A percentile compares a stretch with the other conserved stretches of the same genome.
Conservation (phyloP, 2,888 invertebrate species). For the Galeruca laticollis region DNA sequence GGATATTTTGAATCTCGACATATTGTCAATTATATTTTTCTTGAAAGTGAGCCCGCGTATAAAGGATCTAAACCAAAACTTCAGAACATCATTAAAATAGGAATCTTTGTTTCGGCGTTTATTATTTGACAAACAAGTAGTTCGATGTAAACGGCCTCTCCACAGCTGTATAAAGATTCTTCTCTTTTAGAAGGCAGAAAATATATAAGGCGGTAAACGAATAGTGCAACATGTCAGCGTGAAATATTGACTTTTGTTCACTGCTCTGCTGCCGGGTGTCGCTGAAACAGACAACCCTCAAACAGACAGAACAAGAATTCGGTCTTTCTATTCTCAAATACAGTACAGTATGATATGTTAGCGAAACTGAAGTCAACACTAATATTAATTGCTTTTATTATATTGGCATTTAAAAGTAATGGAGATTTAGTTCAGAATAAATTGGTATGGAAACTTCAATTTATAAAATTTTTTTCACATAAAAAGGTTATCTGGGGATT, state of each 20-base stretch:
- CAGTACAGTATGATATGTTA: slow-evolving; percentile 22
- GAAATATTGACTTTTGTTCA: slow-evolving; percentile 56
- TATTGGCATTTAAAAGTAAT: too few relatives aligned
- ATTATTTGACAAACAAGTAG: slow-evolving; percentile 29
- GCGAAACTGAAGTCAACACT: background rate
- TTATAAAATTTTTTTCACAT: too few relatives aligned
- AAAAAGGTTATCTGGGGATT: too few relatives aligned
- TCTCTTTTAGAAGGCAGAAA: slow-evolving; percentile 50
- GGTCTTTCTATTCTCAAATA: slow-evolving; percentile 29
- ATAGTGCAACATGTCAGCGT: slow-evolving; percentile 53
- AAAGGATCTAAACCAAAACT: background rate
- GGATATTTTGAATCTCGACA: background rate
- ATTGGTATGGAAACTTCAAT: too few relatives aligned
- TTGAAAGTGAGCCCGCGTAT: background rate
- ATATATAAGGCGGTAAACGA: slow-evolving; percentile 54
- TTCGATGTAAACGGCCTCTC: slow-evolving; percentile 39
- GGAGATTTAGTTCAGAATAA: too few relatives aligned
- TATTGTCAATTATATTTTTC: background rate
- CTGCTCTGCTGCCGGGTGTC: slow-evolving; percentile 43
- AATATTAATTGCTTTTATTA: too few relatives aligned
- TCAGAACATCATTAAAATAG: slow-evolving; percentile 4
- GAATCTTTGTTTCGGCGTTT: slow-evolving; percentile 1
- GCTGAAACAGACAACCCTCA: slow-evolving; percentile 28
- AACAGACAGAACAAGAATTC: slow-evolving; percentile 16
- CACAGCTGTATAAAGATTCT: slow-evolving; percentile 44